These are phyloP conservation scores for Trissolcus japonicus DNA, from an alignment of 2,888 invertebrate genomes.

Conservation along the genomic window DNA sequence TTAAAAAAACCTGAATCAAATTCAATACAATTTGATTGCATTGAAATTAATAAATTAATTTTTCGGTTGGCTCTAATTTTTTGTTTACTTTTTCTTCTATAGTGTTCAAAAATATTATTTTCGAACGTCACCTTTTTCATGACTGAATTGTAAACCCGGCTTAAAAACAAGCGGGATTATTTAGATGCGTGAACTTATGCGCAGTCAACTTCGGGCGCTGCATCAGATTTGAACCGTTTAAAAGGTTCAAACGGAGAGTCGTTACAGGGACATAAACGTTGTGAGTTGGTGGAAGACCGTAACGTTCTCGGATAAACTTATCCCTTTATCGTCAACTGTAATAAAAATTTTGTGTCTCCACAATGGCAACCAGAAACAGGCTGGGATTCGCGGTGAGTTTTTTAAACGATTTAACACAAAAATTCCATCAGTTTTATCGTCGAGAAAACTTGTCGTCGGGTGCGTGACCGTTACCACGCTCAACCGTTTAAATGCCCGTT, in stretches of 20 bases:
- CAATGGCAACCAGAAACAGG: constrained; percentile 20
- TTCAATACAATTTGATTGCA: too few relatives aligned
- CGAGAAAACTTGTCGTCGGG: neutral
- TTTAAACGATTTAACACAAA: neutral
- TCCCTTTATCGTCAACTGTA: neutral
- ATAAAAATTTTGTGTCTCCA: neutral
- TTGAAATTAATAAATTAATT: too few relatives aligned
- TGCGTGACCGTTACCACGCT: constrained; percentile 22
- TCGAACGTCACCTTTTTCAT: too few relatives aligned
- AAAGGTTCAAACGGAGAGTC: constrained; percentile 19
- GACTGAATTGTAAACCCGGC: too few relatives aligned
- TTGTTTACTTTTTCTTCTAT: too few relatives aligned
- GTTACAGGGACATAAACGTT: constrained; percentile 20
- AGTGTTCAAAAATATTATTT: too few relatives aligned
- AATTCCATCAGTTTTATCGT: too few relatives aligned
- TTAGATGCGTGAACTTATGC: constrained; percentile 4
- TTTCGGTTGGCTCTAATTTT: too few relatives aligned
- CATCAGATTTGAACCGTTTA: constrained; percentile 23
- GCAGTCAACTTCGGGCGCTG: constrained; percentile 3
- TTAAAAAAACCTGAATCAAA: too few relatives aligned
- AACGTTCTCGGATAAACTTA: neutral
- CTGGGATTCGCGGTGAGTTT: constrained; percentile 20
- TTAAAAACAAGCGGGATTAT: neutral
- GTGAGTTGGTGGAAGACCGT: constrained; percentile 1
- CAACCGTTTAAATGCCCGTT: constrained; percentile 25